Evolutionary conservation across 2,797 vertebrate genomes (phyloP).

Genomic region (Pseudochaenichthys georgianus): DNA sequence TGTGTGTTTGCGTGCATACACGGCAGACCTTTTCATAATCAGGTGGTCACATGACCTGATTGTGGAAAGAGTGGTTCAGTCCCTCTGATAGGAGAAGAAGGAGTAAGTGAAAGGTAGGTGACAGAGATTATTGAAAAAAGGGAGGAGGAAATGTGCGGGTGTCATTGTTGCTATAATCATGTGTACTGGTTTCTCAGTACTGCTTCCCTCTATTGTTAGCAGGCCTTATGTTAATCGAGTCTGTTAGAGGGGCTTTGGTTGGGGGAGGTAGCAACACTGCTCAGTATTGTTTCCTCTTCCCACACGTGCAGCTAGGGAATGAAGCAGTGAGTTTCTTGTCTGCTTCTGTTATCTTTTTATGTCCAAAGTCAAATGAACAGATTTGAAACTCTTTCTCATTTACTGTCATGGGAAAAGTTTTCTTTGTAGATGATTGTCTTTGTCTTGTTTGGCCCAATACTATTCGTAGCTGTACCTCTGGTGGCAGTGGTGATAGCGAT

Average conservation of each 20-base stretch:
- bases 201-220: constrained; percentile 70
- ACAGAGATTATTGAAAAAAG: not conserved
- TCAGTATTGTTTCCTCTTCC: constrained; percentile 77
- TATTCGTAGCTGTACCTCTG: constrained; percentile 68
- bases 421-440: constrained; percentile 71
- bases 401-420: constrained; percentile 56
- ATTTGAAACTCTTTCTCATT: constrained; percentile 36
- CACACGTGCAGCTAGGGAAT: constrained; percentile 73
- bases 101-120: constrained; percentile 42
- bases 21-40: constrained; percentile 52
- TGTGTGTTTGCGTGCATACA: constrained; percentile 22
- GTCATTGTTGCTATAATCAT: constrained; percentile 29
- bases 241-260: constrained; percentile 64
- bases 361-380: constrained; percentile 35
- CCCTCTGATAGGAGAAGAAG: constrained; percentile 20
- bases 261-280: constrained; percentile 72
- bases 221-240: constrained; percentile 73
- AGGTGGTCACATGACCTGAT: constrained; percentile 62
- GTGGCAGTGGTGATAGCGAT: constrained; percentile 56
- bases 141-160: not conserved
- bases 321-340: constrained; percentile 63
- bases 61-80: constrained; percentile 34
- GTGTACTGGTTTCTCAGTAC: constrained; percentile 35
- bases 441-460: constrained; percentile 63
- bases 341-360: constrained; percentile 41